Evolutionary conservation across 2,113 vertebrate species (phyloP), one percentile per base, ranked within the genome.

Genomic region (Cyprinodon tularosa): DNA sequence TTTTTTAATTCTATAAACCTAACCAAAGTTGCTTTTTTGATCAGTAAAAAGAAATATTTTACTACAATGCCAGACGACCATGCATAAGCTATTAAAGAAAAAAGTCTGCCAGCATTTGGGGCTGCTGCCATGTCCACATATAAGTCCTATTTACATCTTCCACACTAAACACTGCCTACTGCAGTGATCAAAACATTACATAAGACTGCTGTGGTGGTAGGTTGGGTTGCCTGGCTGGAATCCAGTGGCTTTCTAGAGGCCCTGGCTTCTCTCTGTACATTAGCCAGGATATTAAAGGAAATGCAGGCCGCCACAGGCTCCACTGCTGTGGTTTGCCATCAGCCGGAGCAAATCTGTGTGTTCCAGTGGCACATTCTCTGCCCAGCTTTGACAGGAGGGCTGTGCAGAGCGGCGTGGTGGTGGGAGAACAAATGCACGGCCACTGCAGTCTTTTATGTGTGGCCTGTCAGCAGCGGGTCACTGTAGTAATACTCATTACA

Each of bases 231-330:
- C 85, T 92, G 89, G 89, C 92, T 44, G 75, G 45, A 66, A 75
- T 90, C 90, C 91, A 87, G 80, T 69, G 85, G 86, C 78, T 88
- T 89, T 90, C 84, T 87, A 70, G 71, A 86, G 85, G 88, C 85
- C 82, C 86, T 91, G 91, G 82, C 82, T 93, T 92, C 85, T 91
- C 88, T 93, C 90, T 94, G 91, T 92, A 86, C 91, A 91, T 91
- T 90, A 90, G 86, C 88, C 90, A 93, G 91, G 89, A 92, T 94
- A 93, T 94, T 93, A 91, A 90, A 93, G 93, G 92, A 93, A 94
- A 92, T 93, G 88, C 88, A 89, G 82, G 80, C 92, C 66, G 37
- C 91, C 93, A 90, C 93, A 93, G 90, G 69, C 90, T 91, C 82
- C 88, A 85, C 87, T 86, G 88, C 89, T 93, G 93, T 72, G 89